phyloP scores from a whole-genome alignment of 1,140 invertebrate species.

The Magallana angulata region DNA sequence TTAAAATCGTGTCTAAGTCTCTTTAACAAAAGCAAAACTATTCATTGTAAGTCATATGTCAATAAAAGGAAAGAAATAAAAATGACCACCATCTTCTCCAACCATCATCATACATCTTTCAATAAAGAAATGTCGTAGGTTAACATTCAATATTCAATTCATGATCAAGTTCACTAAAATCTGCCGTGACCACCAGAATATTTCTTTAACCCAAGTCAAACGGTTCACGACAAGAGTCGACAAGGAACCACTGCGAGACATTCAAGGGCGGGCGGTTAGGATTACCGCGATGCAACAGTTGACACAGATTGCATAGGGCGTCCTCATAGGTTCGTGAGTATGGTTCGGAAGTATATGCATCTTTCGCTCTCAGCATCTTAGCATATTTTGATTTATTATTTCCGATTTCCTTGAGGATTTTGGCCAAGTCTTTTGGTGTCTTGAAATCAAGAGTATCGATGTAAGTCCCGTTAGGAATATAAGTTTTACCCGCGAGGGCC shows the following conservation, averaged over 20 bases:
- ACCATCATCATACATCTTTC: too few species aligned
- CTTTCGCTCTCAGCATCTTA: not conserved
- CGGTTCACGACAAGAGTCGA: not conserved
- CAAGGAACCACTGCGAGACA: conserved; percentile 5
- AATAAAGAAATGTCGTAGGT: too few species aligned
- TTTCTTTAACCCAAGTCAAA: not conserved
- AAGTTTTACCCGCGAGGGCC: not conserved
- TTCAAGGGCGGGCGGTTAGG: not conserved
- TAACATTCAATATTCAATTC: too few species aligned
- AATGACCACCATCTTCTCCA: too few species aligned
- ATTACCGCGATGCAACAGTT: not conserved
- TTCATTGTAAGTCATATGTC: too few species aligned
- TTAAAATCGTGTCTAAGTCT: too few species aligned
- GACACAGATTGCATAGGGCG: conserved; percentile 2
- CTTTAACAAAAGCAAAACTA: too few species aligned
- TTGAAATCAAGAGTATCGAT: conserved; percentile 21
- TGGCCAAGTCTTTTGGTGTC: conserved; percentile 24
- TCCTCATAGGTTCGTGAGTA: conserved; percentile 13
- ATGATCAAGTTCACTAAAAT: too few species aligned
- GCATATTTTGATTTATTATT: conserved; percentile 34
- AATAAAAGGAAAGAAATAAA: too few species aligned
- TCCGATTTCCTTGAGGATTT: not conserved
- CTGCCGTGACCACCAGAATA: too few species aligned
- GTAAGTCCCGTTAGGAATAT: not conserved
- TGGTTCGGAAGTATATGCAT: conserved; percentile 1